These are phyloP conservation scores for Euclidia mi DNA, from an alignment of 2,888 invertebrate species.

Conservation along the genomic window DNA sequence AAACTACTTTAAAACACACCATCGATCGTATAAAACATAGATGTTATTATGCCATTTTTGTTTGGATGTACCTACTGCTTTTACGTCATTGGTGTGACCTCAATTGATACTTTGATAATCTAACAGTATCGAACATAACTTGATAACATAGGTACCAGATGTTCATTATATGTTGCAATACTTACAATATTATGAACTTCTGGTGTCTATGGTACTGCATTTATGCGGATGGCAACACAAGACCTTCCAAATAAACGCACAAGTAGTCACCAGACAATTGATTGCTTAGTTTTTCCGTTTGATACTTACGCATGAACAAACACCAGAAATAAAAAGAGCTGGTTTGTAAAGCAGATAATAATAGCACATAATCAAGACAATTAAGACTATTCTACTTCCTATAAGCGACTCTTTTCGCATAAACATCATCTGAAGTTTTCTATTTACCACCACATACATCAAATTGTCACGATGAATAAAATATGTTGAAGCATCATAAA, in stretches of 20 bases:
- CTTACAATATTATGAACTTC: too few relatives aligned
- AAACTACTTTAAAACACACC: too few relatives aligned
- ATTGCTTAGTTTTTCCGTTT: background rate
- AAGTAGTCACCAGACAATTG: background rate
- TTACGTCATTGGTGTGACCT: slow-evolving; percentile 46
- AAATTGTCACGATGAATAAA: background rate
- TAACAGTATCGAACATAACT: slow-evolving; percentile 28
- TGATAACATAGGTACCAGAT: slow-evolving; percentile 12
- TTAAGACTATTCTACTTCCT: background rate
- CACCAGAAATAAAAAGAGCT: background rate
- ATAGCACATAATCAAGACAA: background rate
- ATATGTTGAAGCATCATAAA: background rate
- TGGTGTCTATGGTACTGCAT: too few relatives aligned
- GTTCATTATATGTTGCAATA: slow-evolving; percentile 2
- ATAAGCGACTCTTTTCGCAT: too few relatives aligned
- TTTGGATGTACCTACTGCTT: slow-evolving; percentile 14
- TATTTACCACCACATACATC: background rate
- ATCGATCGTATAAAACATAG: too few relatives aligned
- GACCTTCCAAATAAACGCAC: background rate
- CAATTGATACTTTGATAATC: slow-evolving; percentile 48
- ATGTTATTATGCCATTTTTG: slow-evolving; percentile 29
- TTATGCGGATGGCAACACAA: background rate
- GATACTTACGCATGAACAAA: background rate
- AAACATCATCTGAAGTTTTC: too few relatives aligned
- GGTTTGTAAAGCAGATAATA: background rate